Evolutionary conservation across 2,888 invertebrate species (phyloP).

Genomic region (Scelioninae gen. 2): DNA sequence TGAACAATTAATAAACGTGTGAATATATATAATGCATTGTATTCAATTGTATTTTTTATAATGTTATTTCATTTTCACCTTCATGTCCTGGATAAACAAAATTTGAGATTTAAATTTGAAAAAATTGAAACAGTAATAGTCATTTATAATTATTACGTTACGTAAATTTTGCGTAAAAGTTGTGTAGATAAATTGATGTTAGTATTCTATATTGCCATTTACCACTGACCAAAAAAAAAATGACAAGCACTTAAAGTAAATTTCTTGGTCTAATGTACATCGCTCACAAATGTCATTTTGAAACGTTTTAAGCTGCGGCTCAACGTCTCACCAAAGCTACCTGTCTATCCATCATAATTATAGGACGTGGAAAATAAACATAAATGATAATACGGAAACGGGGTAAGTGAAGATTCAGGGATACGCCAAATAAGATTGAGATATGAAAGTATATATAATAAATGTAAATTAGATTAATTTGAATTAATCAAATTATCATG

Average conservation of each 20-base stretch:
- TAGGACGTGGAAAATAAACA: conserved; percentile 17
- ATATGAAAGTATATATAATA: conserved; percentile 12
- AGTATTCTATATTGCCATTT: conserved; percentile 5
- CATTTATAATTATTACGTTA: no score
- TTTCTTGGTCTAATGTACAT: conserved; percentile 27
- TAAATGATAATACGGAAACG: conserved; percentile 9
- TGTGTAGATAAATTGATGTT: background rate
- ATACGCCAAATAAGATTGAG: conserved; percentile 11
- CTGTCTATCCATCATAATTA: conserved; percentile 47
- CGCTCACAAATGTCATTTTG: conserved; percentile 35
- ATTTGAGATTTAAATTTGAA: no score
- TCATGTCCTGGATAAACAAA: no score
- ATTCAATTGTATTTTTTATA: no score
- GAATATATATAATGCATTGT: no score
- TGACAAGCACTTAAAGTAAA: conserved; percentile 35
- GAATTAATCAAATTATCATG: no score
- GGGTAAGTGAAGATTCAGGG: conserved; percentile 20
- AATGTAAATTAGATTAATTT: background rate
- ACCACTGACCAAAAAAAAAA: conserved; percentile 11
- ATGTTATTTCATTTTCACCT: no score
- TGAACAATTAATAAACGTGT: no score
- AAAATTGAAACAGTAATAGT: no score
- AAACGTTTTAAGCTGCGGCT: conserved; percentile 24
- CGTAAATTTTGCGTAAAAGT: no score
- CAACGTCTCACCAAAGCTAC: conserved; percentile 19